phyloP scores from a whole-genome alignment of 2,113 vertebrate genomes.

The Puntigrus tetrazona region DNA sequence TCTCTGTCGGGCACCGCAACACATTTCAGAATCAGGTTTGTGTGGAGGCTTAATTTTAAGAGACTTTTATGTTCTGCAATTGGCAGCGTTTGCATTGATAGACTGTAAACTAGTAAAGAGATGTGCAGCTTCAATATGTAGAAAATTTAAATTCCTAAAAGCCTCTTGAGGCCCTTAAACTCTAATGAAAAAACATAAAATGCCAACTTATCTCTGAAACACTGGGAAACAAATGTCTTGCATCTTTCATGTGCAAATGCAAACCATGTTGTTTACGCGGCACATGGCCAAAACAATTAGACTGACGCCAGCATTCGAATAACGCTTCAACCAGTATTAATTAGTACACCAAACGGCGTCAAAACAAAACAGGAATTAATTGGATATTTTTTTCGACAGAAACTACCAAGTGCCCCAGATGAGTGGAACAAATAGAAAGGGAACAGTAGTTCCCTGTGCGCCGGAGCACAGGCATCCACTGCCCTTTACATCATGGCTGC shows the following conservation, averaged over 20 bases:
- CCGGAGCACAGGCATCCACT: neutral
- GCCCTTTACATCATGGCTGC: conserved; percentile 19
- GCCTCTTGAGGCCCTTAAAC: neutral
- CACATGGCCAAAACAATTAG: conserved; percentile 27
- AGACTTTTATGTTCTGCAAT: neutral
- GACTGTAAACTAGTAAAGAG: neutral
- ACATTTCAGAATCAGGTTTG: neutral
- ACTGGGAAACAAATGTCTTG: conserved; percentile 6
- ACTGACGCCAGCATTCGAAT: neutral
- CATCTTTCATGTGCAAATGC: conserved; percentile 25
- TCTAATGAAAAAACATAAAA: neutral
- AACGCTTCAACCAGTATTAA: conserved; percentile 9
- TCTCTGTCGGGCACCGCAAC: neutral
- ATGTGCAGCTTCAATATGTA: neutral
- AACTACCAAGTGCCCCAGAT: neutral
- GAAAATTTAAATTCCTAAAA: neutral
- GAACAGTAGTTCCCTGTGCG: conserved; percentile 25
- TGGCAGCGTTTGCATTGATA: neutral
- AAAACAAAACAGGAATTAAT: conserved; percentile 4
- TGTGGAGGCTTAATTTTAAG: neutral
- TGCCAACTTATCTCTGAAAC: conserved; percentile 22
- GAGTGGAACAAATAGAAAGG: neutral
- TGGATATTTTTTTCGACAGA: neutral
- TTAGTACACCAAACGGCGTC: conserved; percentile 26
- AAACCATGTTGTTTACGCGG: conserved; percentile 17